phyloP scores from a whole-genome alignment of 2,888 invertebrate species.

The Lutraria lutraria region DNA sequence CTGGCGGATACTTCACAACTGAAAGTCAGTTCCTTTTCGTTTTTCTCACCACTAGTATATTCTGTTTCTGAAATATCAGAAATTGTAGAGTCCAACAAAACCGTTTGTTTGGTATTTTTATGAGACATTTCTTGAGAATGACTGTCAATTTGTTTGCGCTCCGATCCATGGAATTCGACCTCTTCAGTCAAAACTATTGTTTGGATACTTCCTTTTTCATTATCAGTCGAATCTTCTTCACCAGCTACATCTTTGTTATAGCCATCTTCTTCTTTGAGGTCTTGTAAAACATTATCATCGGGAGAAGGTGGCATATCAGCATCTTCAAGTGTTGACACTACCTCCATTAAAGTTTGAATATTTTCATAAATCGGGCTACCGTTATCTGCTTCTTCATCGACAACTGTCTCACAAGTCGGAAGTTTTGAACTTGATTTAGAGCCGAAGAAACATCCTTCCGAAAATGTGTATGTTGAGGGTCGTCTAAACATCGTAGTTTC shows the following conservation, averaged over 20 bases:
- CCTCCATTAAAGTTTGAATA: slow-evolving; percentile 63
- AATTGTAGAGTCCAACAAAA: not conserved
- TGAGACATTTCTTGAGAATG: not conserved
- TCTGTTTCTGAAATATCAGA: not conserved
- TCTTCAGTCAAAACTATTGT: not conserved
- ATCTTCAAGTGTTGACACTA: slow-evolving; percentile 34
- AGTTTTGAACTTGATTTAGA: slow-evolving; percentile 25
- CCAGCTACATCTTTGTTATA: not conserved
- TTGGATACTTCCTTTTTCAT: not conserved
- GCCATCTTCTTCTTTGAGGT: not conserved
- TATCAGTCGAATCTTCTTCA: slow-evolving; percentile 12
- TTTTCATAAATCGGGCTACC: slow-evolving; percentile 70
- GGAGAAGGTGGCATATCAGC: not conserved
- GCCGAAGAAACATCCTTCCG: slow-evolving; percentile 48
- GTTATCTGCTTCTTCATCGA: slow-evolving; percentile 46
- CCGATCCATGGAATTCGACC: not conserved
- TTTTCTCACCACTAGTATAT: not conserved
- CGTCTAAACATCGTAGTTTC: slow-evolving; percentile 46
- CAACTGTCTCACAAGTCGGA: slow-evolving; percentile 33
- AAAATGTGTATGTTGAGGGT: slow-evolving; percentile 70
- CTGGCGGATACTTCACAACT: not conserved
- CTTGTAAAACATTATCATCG: not conserved
- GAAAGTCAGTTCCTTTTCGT: not conserved
- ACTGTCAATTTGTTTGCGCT: not conserved
- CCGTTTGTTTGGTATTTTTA: not conserved